phyloP scores from a whole-genome alignment of 2,113 vertebrate species.

The Tapirus terrestris region DNA sequence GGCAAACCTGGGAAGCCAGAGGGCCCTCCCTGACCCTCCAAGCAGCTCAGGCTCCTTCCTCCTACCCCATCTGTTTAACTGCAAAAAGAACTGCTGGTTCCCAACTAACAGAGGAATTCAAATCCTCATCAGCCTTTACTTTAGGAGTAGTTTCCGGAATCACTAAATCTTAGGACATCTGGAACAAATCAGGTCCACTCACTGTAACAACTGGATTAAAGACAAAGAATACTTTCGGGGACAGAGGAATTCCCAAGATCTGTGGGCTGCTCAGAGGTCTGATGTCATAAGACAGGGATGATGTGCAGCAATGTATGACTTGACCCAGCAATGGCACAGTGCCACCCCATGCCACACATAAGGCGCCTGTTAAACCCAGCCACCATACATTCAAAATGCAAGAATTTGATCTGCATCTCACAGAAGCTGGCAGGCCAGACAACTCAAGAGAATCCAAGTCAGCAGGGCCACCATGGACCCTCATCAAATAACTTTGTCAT shows the following conservation, averaged over 20 bases:
- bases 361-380: background rate
- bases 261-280: background rate
- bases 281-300: background rate
- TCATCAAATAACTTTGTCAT: background rate
- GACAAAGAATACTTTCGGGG: conserved; percentile 60
- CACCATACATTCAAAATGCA: background rate
- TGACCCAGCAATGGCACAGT: background rate
- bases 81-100: conserved; percentile 56
- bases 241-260: conserved; percentile 62
- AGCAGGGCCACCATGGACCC: background rate
- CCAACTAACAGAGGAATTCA: conserved; percentile 58
- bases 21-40: background rate
- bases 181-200: conserved; percentile 82
- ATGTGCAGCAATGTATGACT: background rate
- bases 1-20: background rate
- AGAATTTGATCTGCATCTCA: background rate
- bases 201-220: conserved; percentile 76
- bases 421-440: background rate
- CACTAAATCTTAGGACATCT: conserved; percentile 78
- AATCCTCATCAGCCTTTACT: conserved; percentile 68
- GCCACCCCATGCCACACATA: conserved; percentile 10
- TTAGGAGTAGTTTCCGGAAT: conserved; percentile 73
- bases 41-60: background rate
- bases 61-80: background rate
- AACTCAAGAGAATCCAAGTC: background rate